Conservation (phyloP, 2,797 vertebrate species). For the Sternarchorhynchus goeldii region DNA sequence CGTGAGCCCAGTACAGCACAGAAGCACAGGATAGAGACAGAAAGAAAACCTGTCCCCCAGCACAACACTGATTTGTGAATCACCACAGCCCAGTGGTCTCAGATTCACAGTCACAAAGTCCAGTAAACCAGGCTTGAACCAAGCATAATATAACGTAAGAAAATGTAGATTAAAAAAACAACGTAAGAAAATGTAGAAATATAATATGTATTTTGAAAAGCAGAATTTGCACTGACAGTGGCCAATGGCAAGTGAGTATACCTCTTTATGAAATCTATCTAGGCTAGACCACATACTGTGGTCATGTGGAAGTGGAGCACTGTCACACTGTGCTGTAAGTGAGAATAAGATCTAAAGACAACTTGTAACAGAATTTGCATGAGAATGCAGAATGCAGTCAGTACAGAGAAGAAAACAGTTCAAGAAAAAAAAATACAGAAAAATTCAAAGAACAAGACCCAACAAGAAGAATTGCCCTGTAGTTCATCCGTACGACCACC, state of each 20-base stretch:
- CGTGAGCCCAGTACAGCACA: constrained; percentile 14
- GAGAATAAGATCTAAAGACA: constrained; percentile 8
- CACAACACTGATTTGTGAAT: constrained; percentile 29
- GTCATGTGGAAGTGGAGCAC: not conserved
- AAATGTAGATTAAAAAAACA: not conserved
- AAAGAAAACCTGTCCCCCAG: constrained; percentile 13
- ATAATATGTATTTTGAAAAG: not conserved
- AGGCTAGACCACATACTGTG: constrained; percentile 13
- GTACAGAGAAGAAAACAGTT: constrained; percentile 7
- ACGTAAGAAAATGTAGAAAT: constrained; percentile 6
- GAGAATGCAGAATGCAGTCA: constrained; percentile 9
- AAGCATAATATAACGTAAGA: not conserved
- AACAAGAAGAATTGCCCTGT: not conserved
- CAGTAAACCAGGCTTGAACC: constrained; percentile 18
- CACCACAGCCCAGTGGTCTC: constrained; percentile 46
- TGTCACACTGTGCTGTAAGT: constrained; percentile 6
- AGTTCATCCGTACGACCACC: not conserved
- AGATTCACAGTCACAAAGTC: constrained; percentile 32
- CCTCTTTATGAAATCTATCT: constrained; percentile 3
- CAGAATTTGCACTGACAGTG: not conserved
- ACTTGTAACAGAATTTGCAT: not conserved
- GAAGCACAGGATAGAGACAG: constrained; percentile 14
- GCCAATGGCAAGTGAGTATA: not conserved
- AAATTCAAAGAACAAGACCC: not conserved
- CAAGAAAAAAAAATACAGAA: not conserved